These are phyloP conservation scores for Melitaea athalia DNA, from an alignment of 2,888 invertebrate genomes.

Conservation along the genomic window DNA sequence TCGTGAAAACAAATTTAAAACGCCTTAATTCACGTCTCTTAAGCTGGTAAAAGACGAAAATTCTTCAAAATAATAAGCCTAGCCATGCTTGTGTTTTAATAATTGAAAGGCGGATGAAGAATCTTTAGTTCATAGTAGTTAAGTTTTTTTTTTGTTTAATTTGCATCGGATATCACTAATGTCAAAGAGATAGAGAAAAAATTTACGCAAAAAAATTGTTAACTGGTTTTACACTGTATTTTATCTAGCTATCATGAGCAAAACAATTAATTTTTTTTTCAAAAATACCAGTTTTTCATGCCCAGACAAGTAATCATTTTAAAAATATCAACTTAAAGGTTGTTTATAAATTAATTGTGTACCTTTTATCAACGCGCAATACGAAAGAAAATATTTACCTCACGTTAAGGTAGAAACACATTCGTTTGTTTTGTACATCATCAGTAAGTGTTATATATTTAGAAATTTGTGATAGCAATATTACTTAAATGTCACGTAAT, in stretches of 20 bases:
- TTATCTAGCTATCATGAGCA: too few species aligned
- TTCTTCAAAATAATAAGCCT: background rate
- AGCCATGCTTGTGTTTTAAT: background rate
- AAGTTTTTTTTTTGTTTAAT: too few species aligned
- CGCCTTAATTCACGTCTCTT: constrained; percentile 7
- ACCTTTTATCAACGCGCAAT: background rate
- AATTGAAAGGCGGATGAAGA: background rate
- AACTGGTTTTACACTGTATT: too few species aligned
- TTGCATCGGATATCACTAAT: too few species aligned
- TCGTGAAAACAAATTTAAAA: constrained; percentile 9
- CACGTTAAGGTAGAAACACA: constrained; percentile 22
- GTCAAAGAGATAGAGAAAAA: too few species aligned
- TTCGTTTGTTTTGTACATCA: constrained; percentile 3
- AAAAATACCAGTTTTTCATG: background rate
- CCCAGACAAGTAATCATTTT: background rate
- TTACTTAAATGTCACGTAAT: background rate
- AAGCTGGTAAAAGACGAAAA: background rate
- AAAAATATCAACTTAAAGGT: background rate
- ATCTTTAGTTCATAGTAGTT: too few species aligned
- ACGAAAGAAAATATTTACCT: constrained; percentile 24
- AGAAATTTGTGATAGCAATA: background rate
- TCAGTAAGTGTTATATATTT: background rate
- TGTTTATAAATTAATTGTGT: background rate
- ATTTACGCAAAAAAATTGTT: too few species aligned
- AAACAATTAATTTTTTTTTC: background rate